These are phyloP conservation scores for Pygoscelis antarcticus DNA, from an alignment of 2,113 vertebrate genomes.

Conservation along the genomic window DNA sequence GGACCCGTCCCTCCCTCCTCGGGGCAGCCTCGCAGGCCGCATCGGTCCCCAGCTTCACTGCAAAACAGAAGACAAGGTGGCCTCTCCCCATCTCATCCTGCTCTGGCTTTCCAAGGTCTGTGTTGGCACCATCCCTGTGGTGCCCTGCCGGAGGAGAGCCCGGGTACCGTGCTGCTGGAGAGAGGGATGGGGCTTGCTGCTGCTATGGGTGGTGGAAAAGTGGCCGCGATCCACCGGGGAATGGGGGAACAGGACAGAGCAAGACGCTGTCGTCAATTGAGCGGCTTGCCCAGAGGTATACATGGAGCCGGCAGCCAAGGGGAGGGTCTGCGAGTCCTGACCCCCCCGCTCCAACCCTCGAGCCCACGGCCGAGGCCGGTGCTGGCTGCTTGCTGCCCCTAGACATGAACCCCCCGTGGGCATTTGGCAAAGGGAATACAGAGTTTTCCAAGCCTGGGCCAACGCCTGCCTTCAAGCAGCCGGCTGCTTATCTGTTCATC, in stretches of 20 bases:
- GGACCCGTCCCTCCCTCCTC: neutral
- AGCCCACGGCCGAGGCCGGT: fast-evolving
- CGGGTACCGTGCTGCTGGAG: fast-evolving
- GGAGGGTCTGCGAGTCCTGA: neutral
- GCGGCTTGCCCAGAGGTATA: neutral
- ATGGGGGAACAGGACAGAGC: neutral
- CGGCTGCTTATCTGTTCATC: slow-evolving; percentile 43
- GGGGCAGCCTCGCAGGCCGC: neutral
- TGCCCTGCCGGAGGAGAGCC: fast-evolving
- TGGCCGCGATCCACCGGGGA: fast-evolving
- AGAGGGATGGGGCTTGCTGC: neutral
- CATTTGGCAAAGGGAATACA: neutral
- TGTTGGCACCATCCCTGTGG: fast-evolving
- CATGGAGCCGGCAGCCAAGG: neutral
- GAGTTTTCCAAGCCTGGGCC: neutral
- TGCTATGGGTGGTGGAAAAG: neutral
- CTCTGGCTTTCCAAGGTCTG: neutral
- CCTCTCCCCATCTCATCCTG: neutral
- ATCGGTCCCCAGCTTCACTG: neutral
- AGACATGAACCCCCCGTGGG: neutral
- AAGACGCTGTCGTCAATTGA: neutral
- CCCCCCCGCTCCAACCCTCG: fast-evolving
- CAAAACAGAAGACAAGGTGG: neutral
- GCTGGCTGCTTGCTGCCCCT: neutral
- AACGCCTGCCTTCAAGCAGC: neutral